phyloP scores from a whole-genome alignment of 2,113 vertebrate genomes.

The Rhynchopsitta pachyrhyncha region DNA sequence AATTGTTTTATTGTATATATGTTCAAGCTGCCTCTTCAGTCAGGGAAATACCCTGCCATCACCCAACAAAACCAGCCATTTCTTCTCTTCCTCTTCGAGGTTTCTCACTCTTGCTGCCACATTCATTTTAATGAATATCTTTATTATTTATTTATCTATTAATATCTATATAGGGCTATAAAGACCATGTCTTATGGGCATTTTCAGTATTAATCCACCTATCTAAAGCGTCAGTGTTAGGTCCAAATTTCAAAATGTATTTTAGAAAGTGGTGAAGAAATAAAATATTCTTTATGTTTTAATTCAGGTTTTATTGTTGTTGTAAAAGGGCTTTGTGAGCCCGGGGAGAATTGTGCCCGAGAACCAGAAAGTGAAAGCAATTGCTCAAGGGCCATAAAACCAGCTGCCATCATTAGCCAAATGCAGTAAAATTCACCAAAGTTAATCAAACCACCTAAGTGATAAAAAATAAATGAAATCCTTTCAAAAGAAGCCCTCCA shows the following conservation, averaged over 20 bases:
- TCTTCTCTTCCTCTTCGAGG: not conserved
- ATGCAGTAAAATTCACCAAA: slow-evolving; percentile 58
- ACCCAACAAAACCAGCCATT: not conserved
- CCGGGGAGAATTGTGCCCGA: slow-evolving; percentile 32
- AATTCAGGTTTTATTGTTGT: slow-evolving; percentile 51
- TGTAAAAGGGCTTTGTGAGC: slow-evolving; percentile 57
- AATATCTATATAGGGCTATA: not conserved
- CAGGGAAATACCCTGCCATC: not conserved
- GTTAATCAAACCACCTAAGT: slow-evolving; percentile 60
- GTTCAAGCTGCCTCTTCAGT: not conserved
- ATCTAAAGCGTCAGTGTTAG: not conserved
- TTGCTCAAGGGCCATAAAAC: slow-evolving; percentile 46
- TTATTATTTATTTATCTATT: too few species aligned
- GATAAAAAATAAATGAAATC: slow-evolving; percentile 57
- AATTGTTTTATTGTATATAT: not conserved
- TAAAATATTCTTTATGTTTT: slow-evolving; percentile 60
- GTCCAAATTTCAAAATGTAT: slow-evolving; percentile 23
- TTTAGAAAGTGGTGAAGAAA: slow-evolving; percentile 33
- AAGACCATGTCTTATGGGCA: not conserved
- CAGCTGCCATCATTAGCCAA: slow-evolving; percentile 54
- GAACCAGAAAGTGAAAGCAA: slow-evolving; percentile 56
- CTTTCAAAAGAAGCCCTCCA: slow-evolving; percentile 29
- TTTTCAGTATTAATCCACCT: not conserved
- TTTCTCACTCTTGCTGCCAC: not conserved
- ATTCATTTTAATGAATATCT: not conserved